Evolutionary conservation across 2,113 vertebrate genomes (phyloP), one percentile per base, ranked within the genome.

Genomic region (Crocuta crocuta): DNA sequence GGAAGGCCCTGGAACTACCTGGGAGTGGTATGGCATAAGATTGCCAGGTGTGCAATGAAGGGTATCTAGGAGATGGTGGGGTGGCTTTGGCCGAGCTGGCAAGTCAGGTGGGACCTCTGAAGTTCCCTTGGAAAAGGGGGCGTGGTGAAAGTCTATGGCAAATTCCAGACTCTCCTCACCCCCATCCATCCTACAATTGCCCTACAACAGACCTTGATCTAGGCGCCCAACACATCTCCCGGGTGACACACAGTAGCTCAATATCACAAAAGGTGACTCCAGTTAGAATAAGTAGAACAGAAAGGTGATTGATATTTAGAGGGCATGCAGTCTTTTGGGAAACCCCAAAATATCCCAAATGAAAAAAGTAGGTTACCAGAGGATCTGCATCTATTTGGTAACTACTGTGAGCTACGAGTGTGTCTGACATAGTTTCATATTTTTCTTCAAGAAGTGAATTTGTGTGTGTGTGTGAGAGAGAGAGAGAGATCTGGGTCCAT

Each of bases 301-400:
- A 93, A 95, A 91, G 9, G 92, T 89, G 93, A 97, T 91, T 97
- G 97, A 88, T 97, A 97, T 98, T 98, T 99, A 97, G 97, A 98
- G 93, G 97, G 91, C 61, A 0, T 93, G 39, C 78, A 98, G 85
- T 96, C 96, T 98, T 98, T 98, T 91, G 98, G 98, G 98, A 98
- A 96, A 91, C 74, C 82, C 97, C 95, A 98, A 98, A 98, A 98
- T 98, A 98, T 96, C 94, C 97, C 71, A 8, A 28, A 58, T 76
- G 84, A 82, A 86, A 98, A 98, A 98, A 98, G 85, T 97, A 98
- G 95, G 98, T 97, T 95, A 96, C 73, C 94, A 94, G 45, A n/a
- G 63, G 93, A 98, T 95, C 97, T 95, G 91, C 85, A 97, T 97
- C 95, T 94, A 89, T 98, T 92, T 68, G 91, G 94, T 97, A 97